These are phyloP conservation scores for Myotis planiceps DNA, from an alignment of 2,797 vertebrate species.

Conservation along the genomic window DNA sequence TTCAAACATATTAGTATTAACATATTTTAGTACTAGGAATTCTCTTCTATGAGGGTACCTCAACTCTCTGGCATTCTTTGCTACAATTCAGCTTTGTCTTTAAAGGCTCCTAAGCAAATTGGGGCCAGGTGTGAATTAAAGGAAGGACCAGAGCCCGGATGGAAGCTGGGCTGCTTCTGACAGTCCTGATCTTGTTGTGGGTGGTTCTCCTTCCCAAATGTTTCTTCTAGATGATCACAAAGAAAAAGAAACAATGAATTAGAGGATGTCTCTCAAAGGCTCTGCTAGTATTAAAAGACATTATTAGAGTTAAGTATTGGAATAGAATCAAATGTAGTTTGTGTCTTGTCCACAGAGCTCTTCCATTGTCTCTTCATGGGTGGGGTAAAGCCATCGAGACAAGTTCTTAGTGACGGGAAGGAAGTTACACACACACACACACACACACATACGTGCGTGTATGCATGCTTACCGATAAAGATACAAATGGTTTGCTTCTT, in stretches of 20 bases:
- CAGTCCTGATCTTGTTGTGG: neutral
- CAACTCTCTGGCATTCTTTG: neutral
- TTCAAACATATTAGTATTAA: neutral
- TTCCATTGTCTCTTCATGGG: neutral
- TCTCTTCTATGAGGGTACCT: no score
- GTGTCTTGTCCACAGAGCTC: neutral
- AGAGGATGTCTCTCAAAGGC: neutral
- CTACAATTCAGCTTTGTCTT: neutral
- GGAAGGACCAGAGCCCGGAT: neutral
- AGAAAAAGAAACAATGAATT: neutral
- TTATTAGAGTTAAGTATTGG: neutral
- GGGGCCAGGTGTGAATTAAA: neutral
- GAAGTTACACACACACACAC: neutral
- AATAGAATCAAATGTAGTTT: neutral
- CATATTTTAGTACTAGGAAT: neutral
- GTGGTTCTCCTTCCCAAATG: neutral
- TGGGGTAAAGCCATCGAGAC: neutral
- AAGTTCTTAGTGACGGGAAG: neutral
- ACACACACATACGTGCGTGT: rapidly evolving
- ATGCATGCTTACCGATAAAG: neutral
- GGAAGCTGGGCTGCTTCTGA: neutral
- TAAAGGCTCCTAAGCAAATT: neutral
- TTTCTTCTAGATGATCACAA: neutral
- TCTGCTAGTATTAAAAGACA: neutral
- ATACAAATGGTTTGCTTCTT: neutral